Conservation (phyloP, 2,113 vertebrate genomes). For the Miniopterus natalensis region DNA sequence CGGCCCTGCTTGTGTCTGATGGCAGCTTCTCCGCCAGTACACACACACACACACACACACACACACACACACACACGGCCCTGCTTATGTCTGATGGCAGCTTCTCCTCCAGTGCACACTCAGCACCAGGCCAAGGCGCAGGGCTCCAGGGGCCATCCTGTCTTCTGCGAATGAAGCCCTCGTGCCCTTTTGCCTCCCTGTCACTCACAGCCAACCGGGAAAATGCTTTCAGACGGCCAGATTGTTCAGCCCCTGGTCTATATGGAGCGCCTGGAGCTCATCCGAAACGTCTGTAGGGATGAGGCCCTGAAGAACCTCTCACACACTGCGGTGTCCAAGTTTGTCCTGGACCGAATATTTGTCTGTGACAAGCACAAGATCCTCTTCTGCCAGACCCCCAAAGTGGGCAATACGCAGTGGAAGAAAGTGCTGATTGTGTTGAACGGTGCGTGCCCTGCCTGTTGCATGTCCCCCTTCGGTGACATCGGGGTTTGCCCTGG, state of each 20-base stretch:
- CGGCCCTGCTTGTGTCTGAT: too few species aligned
- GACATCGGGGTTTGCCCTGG: background rate
- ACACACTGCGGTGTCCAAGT: conserved; percentile 94
- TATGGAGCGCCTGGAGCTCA: conserved; percentile 90
- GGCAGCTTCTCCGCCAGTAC: too few species aligned
- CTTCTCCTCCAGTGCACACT: rapidly evolving
- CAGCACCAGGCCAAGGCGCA: background rate
- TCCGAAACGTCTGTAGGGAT: conserved; percentile 92
- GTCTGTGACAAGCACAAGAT: conserved; percentile 99
- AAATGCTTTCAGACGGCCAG: conserved; percentile 75
- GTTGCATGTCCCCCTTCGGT: rapidly evolving
- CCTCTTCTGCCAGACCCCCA: conserved; percentile 99
- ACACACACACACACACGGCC: too few species aligned
- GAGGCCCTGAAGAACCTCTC: conserved; percentile 92
- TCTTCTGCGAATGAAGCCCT: background rate
- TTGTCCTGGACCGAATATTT: conserved; percentile 98
- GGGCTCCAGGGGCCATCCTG: background rate
- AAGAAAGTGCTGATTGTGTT: conserved; percentile 99
- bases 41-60: too few species aligned
- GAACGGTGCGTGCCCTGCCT: conserved; percentile 90
- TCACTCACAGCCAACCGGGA: conserved; percentile 88
- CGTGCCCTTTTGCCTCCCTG: background rate
- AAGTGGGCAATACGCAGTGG: conserved; percentile 99
- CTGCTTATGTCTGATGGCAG: background rate
- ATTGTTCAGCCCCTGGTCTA: conserved; percentile 88